phyloP scores from a whole-genome alignment of 2,113 vertebrate genomes.

The Labeo rohita region DNA sequence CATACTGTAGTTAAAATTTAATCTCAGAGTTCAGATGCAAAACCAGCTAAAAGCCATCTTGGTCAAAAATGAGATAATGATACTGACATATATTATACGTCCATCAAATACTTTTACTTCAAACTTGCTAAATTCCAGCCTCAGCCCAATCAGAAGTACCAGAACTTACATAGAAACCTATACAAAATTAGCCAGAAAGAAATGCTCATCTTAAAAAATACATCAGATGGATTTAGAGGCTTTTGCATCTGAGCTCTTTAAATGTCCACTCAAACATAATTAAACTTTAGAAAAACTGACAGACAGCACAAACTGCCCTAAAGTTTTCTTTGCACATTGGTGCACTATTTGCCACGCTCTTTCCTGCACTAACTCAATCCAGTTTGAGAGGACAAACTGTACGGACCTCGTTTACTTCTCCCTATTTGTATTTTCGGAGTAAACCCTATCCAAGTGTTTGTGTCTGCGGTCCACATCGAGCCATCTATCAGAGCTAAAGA shows the following conservation, averaged over 20 bases:
- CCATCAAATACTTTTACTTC: too few species aligned
- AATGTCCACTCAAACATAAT: background rate
- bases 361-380: background rate
- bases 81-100: too few species aligned
- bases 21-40: too few species aligned
- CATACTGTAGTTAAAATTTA: too few species aligned
- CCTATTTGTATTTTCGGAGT: slow-evolving; percentile 53
- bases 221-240: too few species aligned
- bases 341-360: background rate
- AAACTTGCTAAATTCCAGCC: too few species aligned
- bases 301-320: background rate
- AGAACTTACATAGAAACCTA: too few species aligned
- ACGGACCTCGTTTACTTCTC: slow-evolving; percentile 2
- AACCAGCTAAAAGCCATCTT: too few species aligned
- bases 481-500: slow-evolving; percentile 55
- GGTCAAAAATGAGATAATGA: too few species aligned
- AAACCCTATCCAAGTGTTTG: slow-evolving; percentile 50
- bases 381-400: slow-evolving; percentile 40
- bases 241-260: background rate
- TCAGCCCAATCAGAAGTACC: too few species aligned
- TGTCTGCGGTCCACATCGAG: slow-evolving; percentile 11
- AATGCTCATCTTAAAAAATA: too few species aligned
- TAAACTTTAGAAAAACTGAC: background rate
- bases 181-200: too few species aligned
- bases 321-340: background rate